These are phyloP conservation scores for Caenorhabditis drosophilae DNA, from an alignment of 2,888 invertebrate genomes.

Conservation along the genomic window DNA sequence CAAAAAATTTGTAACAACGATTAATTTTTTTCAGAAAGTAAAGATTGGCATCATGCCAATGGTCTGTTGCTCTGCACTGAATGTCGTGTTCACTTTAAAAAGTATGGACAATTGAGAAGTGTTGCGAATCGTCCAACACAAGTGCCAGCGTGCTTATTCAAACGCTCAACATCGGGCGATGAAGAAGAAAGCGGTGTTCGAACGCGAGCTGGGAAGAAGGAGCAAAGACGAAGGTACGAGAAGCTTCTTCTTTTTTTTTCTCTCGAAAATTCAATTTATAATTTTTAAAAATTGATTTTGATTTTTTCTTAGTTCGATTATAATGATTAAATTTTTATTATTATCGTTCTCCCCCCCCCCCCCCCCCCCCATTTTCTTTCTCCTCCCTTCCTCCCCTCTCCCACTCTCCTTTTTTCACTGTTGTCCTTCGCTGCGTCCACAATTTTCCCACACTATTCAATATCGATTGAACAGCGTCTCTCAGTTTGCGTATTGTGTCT, in stretches of 20 bases:
- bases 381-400: not conserved
- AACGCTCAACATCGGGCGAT: constrained; percentile 35
- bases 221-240: constrained; percentile 23
- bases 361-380: not conserved
- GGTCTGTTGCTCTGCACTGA: constrained; percentile 79
- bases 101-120: constrained; percentile 78
- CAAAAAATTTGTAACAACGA: too few relatives aligned
- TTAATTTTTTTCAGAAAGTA: constrained; percentile 73
- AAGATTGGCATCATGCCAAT: constrained; percentile 80
- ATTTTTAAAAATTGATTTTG: too few relatives aligned
- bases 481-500: too few relatives aligned
- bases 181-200: constrained; percentile 52
- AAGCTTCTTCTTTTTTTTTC: constrained; percentile 3
- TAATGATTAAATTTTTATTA: too few relatives aligned
- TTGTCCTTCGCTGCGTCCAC: too few relatives aligned
- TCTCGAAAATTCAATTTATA: too few relatives aligned
- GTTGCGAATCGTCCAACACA: constrained; percentile 69
- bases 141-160: constrained; percentile 70
- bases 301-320: too few relatives aligned
- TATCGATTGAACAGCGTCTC: too few relatives aligned
- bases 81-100: constrained; percentile 80
- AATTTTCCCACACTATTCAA: too few relatives aligned
- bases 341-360: constrained; percentile 2
- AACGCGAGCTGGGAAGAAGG: constrained; percentile 52
- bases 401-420: constrained; percentile 5